Percentiles rank a stretch among this genome's conserved stretches.
phyloP scores from a whole-genome alignment of 2,113 vertebrate genomes.

The Mugil cephalus region DNA sequence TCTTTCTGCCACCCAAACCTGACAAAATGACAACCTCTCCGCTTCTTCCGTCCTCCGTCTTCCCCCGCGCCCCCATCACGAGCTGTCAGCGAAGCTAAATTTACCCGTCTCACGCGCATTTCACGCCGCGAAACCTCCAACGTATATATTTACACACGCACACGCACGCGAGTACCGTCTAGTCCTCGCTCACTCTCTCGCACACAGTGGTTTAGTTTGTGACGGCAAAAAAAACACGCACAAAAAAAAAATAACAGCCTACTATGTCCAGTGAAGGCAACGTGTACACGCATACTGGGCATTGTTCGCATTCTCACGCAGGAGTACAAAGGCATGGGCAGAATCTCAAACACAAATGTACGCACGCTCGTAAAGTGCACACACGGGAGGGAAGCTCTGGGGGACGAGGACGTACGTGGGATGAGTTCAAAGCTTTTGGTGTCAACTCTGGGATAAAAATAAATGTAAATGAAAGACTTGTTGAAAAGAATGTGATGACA shows the following conservation, averaged over 20 bases:
- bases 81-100: constrained; percentile 77
- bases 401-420: constrained; percentile 32
- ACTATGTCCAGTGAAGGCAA: constrained; percentile 61
- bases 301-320: constrained; percentile 55
- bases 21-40: constrained; percentile 24
- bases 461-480: constrained; percentile 7
- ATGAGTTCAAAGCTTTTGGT: constrained; percentile 30
- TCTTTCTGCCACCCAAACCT: constrained; percentile 35
- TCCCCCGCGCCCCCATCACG: constrained; percentile 47
- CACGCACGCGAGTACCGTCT: constrained; percentile 32
- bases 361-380: constrained; percentile 66
- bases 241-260: constrained; percentile 55
- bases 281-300: constrained; percentile 50
- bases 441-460: background rate
- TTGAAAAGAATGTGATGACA: constrained; percentile 1
- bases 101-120: constrained; percentile 65
- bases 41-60: constrained; percentile 17
- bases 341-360: constrained; percentile 28
- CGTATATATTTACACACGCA: constrained; percentile 2
- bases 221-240: constrained; percentile 49
- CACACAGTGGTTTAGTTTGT: constrained; percentile 29
- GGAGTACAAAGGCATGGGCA: constrained; percentile 57
- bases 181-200: constrained; percentile 17
- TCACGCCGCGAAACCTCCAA: constrained; percentile 41
- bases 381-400: constrained; percentile 38